Evolutionary conservation across 2,797 vertebrate species (phyloP).

Genomic region (Chromis chromis): DNA sequence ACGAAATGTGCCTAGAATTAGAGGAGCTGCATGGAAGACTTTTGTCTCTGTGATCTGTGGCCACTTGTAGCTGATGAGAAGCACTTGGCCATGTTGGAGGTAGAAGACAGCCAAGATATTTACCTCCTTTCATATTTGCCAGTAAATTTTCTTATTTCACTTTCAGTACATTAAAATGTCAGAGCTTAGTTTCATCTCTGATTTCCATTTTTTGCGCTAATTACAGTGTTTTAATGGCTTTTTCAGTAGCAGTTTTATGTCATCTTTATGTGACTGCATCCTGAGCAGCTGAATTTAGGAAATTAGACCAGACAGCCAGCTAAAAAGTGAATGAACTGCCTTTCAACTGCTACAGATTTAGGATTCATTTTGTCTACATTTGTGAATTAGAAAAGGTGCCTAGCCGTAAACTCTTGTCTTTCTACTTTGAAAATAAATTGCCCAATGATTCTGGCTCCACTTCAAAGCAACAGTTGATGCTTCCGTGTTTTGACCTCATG

Average conservation of each 20-base stretch:
- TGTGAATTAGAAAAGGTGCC: slow-evolving; percentile 9
- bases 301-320: background rate
- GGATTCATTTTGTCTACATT: slow-evolving; percentile 19
- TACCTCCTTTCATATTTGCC: background rate
- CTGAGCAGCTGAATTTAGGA: background rate
- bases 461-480: slow-evolving; percentile 30
- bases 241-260: slow-evolving; percentile 11
- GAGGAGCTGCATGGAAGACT: background rate
- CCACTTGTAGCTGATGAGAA: slow-evolving; percentile 5
- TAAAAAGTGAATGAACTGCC: slow-evolving; percentile 1
- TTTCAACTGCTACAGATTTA: slow-evolving; percentile 6
- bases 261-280: slow-evolving; percentile 13
- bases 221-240: slow-evolving; percentile 10
- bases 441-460: slow-evolving; percentile 8
- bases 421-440: slow-evolving; percentile 2
- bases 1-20: background rate
- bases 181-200: background rate
- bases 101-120: background rate
- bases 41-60: background rate
- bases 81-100: background rate
- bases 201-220: slow-evolving; percentile 7
- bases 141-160: background rate
- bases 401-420: background rate
- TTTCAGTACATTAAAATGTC: background rate
- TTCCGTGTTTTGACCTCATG: slow-evolving; percentile 35